Conservation (phyloP, 2,113 vertebrate genomes). For the Alouatta palliata region DNA sequence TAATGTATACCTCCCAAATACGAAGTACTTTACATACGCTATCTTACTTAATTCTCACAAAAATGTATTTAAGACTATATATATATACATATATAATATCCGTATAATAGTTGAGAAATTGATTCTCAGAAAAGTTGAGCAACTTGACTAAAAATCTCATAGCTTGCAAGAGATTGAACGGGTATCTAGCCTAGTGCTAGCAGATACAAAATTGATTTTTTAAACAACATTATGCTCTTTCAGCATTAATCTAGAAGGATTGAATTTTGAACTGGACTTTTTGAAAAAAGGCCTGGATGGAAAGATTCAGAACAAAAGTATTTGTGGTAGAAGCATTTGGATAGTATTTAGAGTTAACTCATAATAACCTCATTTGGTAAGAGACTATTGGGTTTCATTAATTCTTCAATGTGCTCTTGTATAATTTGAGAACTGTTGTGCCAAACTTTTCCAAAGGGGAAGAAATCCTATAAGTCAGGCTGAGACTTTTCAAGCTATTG, state of each 20-base stretch:
- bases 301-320: not conserved
- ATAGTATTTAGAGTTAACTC: constrained; percentile 24
- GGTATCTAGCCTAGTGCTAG: not conserved
- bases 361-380: not conserved
- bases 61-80: not conserved
- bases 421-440: constrained; percentile 45
- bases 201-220: not conserved
- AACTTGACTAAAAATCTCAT: not conserved
- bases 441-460: constrained; percentile 45
- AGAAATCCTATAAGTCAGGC: constrained; percentile 32
- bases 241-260: not conserved
- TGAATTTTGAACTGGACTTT: constrained; percentile 16
- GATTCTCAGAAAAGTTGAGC: not conserved
- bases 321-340: not conserved
- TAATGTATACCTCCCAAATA: not conserved
- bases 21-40: not conserved
- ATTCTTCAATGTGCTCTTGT: not conserved
- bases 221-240: not conserved
- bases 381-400: constrained; percentile 27
- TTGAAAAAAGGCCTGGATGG: not conserved
- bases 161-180: not conserved
- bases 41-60: not conserved
- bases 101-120: not conserved
- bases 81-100: not conserved
- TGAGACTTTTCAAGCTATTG: constrained; percentile 43